These are phyloP conservation scores for Spinibarbus caldwelli DNA, from an alignment of 2,797 vertebrate genomes.

Conservation along the genomic window DNA sequence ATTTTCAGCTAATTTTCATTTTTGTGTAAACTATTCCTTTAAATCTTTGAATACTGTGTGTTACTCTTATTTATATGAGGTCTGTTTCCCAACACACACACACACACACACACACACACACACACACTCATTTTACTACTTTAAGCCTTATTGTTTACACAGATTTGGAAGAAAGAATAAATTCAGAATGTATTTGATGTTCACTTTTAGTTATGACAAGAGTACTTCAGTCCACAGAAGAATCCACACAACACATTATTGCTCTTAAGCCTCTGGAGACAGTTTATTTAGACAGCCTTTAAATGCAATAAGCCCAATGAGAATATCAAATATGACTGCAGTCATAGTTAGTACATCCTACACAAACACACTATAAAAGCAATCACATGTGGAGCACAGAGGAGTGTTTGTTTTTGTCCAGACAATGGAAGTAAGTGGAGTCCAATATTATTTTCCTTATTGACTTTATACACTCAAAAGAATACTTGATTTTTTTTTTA, in stretches of 20 bases:
- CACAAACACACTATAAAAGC: background rate
- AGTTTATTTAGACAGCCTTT: slow-evolving; percentile 26
- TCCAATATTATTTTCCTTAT: background rate
- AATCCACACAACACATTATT: slow-evolving; percentile 10
- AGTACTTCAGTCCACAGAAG: background rate
- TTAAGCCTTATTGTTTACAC: background rate
- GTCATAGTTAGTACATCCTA: background rate
- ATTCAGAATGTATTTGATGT: background rate
- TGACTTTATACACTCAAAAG: background rate
- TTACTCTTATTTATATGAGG: background rate
- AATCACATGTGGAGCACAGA: background rate
- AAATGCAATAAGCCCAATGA: background rate
- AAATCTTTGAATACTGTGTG: background rate
- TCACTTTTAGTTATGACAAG: background rate
- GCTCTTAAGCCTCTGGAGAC: background rate
- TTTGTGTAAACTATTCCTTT: background rate
- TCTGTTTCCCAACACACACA: background rate
- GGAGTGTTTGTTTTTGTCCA: background rate
- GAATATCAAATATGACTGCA: background rate
- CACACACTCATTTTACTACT: too few species aligned
- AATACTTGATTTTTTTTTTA: too few species aligned
- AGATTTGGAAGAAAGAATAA: too few species aligned
- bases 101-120: too few species aligned
- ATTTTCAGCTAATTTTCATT: background rate
- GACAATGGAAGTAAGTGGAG: background rate